Evolutionary conservation across 2,888 invertebrate genomes (phyloP), one percentile per base, ranked within the genome.

Genomic region (Thecocarcelia acutangulata): DNA sequence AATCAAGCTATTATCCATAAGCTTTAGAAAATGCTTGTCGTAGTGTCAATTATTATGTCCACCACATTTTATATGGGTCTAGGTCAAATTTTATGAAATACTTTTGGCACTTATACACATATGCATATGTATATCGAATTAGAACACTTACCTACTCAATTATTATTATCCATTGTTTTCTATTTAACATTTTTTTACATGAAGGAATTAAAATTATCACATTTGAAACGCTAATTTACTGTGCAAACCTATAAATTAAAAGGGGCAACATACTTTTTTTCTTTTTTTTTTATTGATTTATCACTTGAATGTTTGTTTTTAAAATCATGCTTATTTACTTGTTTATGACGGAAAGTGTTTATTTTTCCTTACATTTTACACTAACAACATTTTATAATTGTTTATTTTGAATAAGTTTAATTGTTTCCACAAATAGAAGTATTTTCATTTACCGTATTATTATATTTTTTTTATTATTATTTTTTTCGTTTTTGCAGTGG

Each of bases 271-370:
- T 48, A 56, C 5, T 52, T 56, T n/a, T n/a, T n/a, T n/a, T n/a
- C n/a, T n/a, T n/a, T n/a, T n/a, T 44, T 63, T 40, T 74, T 42
- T 58, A 74, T 74, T 48, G 64, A 74, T 74, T 66, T 56, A 48
- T 74, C 58, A 58, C 66, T 66, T 46, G 9, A 64, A 64, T 64
- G 46, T 64, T 74, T 46, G 46, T 40, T 21, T 74, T 64, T 17
- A 44, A 48, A 46, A 58, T 19, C 11, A 56, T 8, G 56, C 1
- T 56, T 69, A 58, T 46, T 33, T 69, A 37, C 19, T 24, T 48
- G 21, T 28, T 21, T 12, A 48, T 42, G 12, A 21, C 19, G 21
- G 15, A 40, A 42, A 58, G 13, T 21, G 37, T 33, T 33, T 37
- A 21, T 17, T 42, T 61, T 33, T 3, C 1, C 33, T 21, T 8